Evolutionary conservation across 2,888 invertebrate genomes (phyloP).

Genomic region (Clusia tigrina): DNA sequence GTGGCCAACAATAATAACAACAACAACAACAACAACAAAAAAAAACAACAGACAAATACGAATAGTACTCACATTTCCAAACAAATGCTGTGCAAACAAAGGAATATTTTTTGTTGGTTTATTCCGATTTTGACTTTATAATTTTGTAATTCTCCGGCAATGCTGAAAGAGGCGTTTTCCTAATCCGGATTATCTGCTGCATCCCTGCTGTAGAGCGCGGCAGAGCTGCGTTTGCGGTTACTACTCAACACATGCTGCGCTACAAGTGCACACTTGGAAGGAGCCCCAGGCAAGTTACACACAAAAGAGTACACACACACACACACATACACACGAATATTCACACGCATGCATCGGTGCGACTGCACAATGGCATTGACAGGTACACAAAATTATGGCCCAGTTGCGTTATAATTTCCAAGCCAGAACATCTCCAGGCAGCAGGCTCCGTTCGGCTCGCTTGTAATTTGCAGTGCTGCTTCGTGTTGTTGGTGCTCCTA

Average conservation of each 20-base stretch:
- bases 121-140: too few relatives aligned
- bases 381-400: slow-evolving; percentile 30
- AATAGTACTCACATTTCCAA: too few relatives aligned
- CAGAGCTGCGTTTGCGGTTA: slow-evolving; percentile 1
- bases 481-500: background rate
- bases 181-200: background rate
- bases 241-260: slow-evolving; percentile 3
- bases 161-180: background rate
- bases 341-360: too few relatives aligned
- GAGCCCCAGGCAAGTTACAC: too few relatives aligned
- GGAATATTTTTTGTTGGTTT: too few relatives aligned
- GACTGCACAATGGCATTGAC: slow-evolving; percentile 38
- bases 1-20: slow-evolving; percentile 25
- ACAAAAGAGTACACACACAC: too few relatives aligned
- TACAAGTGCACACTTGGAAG: background rate
- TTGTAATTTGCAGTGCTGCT: background rate
- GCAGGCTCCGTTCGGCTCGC: background rate
- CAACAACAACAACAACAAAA: slow-evolving; percentile 1
- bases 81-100: too few relatives aligned
- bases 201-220: background rate
- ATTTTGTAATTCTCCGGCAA: background rate
- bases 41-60: slow-evolving; percentile 29
- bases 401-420: too few relatives aligned
- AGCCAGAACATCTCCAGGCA: too few relatives aligned
- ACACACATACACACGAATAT: too few relatives aligned